Percentiles rank a stretch among this genome's conserved stretches.
These are phyloP conservation scores for Lethrus apterus DNA, from an alignment of 1,140 invertebrate genomes.

Conservation along the genomic window DNA sequence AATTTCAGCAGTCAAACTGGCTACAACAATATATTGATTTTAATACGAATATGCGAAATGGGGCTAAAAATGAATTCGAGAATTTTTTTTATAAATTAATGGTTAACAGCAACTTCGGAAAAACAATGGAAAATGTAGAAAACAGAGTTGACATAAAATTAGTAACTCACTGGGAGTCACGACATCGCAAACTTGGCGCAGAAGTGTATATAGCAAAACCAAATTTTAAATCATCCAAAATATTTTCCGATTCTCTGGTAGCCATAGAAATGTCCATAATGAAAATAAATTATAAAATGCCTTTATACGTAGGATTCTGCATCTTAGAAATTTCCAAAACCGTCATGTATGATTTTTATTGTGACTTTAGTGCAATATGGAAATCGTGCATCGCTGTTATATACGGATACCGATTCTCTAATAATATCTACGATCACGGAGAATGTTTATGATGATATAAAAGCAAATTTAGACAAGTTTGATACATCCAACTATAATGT, in stretches of 20 bases:
- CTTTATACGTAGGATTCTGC: constrained; percentile 4
- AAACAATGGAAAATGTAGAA: constrained; percentile 42
- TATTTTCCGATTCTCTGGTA: constrained; percentile 19
- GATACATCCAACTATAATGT: constrained; percentile 9
- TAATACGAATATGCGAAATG: constrained; percentile 31
- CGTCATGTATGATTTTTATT: constrained; percentile 8
- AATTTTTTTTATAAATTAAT: constrained; percentile 43
- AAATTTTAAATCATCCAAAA: constrained; percentile 24
- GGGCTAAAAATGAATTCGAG: constrained; percentile 36
- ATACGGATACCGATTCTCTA: constrained; percentile 30
- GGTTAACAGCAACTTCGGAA: constrained; percentile 42
- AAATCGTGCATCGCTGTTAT: constrained; percentile 33
- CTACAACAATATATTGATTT: constrained; percentile 37
- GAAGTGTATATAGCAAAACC: constrained; percentile 31
- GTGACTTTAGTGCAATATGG: constrained; percentile 29
- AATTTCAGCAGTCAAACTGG: constrained; percentile 21
- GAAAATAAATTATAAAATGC: not conserved
- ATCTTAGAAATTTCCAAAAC: constrained; percentile 7
- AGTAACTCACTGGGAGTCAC: constrained; percentile 22
- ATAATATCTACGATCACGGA: constrained; percentile 12
- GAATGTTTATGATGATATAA: constrained; percentile 13
- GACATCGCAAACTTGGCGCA: constrained; percentile 21
- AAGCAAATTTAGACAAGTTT: constrained; percentile 3
- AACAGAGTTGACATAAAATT: constrained; percentile 37
- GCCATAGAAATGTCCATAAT: constrained; percentile 2